These are phyloP conservation scores for Azorinus chamasolen DNA, from an alignment of 2,888 invertebrate genomes.

Conservation along the genomic window DNA sequence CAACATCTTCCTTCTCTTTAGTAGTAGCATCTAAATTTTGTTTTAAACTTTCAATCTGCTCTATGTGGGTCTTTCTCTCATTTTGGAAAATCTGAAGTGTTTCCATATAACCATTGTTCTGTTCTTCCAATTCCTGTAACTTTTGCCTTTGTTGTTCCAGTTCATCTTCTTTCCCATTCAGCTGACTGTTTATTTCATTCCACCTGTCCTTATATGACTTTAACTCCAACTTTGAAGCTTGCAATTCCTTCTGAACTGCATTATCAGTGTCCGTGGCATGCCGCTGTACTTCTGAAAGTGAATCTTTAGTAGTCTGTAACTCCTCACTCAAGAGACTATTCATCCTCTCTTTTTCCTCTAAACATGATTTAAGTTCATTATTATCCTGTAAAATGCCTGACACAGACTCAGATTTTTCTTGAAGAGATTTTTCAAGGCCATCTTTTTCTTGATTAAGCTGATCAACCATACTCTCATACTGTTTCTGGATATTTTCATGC, in stretches of 20 bases:
- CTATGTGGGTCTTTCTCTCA: conserved; percentile 54
- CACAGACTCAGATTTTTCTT: conserved; percentile 1
- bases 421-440: conserved; percentile 30
- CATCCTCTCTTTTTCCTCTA: conserved; percentile 36
- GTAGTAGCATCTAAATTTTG: conserved; percentile 12
- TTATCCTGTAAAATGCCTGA: conserved; percentile 13
- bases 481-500: conserved; percentile 48
- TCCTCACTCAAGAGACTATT: conserved; percentile 55
- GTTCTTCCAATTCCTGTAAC: conserved; percentile 51
- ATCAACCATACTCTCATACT: conserved; percentile 47
- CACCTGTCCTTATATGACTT: neutral
- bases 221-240: neutral
- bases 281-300: neutral
- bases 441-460: conserved; percentile 50
- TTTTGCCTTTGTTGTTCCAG: conserved; percentile 50
- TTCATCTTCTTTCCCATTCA: conserved; percentile 9
- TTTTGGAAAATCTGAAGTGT: conserved; percentile 66
- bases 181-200: neutral
- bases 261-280: neutral
- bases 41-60: conserved; percentile 20
- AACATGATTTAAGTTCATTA: conserved; percentile 9
- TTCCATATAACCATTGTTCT: conserved; percentile 53
- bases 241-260: neutral
- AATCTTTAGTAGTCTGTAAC: conserved; percentile 10
- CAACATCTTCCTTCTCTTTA: conserved; percentile 4